phyloP scores from a whole-genome alignment of 2,888 invertebrate genomes.

The Mechanitis messenoides region DNA sequence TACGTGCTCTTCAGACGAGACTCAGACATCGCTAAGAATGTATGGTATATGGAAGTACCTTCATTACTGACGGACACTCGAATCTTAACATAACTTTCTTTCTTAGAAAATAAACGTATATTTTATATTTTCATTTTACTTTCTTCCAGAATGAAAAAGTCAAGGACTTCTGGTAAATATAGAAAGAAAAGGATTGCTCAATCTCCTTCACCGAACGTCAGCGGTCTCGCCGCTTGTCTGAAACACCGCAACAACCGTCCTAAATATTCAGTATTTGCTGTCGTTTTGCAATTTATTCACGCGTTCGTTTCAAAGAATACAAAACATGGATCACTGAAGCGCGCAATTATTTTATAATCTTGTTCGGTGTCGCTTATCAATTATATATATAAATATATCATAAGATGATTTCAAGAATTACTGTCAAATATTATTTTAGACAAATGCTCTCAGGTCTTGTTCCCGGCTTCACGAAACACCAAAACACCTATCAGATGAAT shows the following conservation, averaged over 20 bases:
- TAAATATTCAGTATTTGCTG: constrained; percentile 14
- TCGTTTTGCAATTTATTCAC: constrained; percentile 17
- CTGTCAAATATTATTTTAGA: no score
- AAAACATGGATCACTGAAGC: constrained; percentile 19
- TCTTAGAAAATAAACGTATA: no score
- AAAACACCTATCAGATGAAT: no score
- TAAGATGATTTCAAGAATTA: background rate
- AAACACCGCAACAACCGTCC: background rate
- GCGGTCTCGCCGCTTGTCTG: background rate
- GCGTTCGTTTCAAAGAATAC: constrained; percentile 24
- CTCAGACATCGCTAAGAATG: constrained; percentile 1
- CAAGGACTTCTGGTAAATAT: no score
- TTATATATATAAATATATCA: constrained; percentile 2
- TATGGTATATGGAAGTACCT: background rate
- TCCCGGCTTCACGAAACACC: no score
- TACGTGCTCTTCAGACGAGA: constrained; percentile 21
- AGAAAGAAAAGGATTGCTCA: no score
- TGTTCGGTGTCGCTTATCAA: constrained; percentile 16
- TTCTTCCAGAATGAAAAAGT: no score
- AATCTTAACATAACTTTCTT: background rate
- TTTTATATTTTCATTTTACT: no score
- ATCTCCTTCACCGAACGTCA: background rate
- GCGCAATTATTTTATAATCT: constrained; percentile 17
- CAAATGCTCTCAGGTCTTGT: no score
- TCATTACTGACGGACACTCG: background rate